Percentiles rank a stretch among this genome's conserved stretches.
Evolutionary conservation across 2,113 vertebrate species (phyloP).

Genomic region (Rhinolophus ferrumequinum): DNA sequence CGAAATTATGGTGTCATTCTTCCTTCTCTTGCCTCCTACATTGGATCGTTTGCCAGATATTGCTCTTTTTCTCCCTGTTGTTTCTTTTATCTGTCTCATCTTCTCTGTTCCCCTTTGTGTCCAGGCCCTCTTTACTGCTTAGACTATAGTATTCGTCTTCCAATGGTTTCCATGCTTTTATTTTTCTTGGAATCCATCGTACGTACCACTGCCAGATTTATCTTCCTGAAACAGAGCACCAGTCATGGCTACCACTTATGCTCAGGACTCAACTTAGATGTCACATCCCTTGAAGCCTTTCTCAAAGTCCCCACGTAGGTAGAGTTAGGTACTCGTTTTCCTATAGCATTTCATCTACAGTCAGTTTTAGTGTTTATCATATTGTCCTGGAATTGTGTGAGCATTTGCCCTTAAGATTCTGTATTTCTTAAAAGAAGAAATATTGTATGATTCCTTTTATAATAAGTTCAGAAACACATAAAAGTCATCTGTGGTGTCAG

Average conservation of each 20-base stretch:
- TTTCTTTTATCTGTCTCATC: constrained; percentile 26
- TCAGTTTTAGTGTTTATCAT: neutral
- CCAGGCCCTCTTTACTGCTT: neutral
- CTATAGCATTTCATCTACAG: neutral
- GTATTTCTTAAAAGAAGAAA: constrained; percentile 27
- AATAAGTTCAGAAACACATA: constrained; percentile 26
- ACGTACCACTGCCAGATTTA: neutral
- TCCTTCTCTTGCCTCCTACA: constrained; percentile 22
- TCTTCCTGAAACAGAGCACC: constrained; percentile 3
- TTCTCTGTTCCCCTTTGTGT: constrained; percentile 1
- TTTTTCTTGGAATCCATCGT: neutral
- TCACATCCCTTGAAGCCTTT: constrained; percentile 4
- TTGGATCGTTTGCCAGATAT: constrained; percentile 20
- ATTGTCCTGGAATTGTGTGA: constrained; percentile 39
- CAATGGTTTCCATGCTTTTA: neutral
- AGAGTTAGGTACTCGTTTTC: constrained; percentile 6
- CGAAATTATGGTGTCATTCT: constrained; percentile 35
- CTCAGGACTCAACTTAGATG: neutral
- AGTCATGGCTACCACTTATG: neutral
- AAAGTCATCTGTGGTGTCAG: constrained; percentile 25
- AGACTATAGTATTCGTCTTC: neutral
- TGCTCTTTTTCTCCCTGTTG: constrained; percentile 21
- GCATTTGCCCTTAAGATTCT: neutral
- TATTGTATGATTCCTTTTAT: neutral
- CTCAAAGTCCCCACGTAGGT: neutral